Base-by-base conservation (phyloP, 35 echinoderm and acorn worm genomes). In the Apostichopus parvimensis region DNA sequence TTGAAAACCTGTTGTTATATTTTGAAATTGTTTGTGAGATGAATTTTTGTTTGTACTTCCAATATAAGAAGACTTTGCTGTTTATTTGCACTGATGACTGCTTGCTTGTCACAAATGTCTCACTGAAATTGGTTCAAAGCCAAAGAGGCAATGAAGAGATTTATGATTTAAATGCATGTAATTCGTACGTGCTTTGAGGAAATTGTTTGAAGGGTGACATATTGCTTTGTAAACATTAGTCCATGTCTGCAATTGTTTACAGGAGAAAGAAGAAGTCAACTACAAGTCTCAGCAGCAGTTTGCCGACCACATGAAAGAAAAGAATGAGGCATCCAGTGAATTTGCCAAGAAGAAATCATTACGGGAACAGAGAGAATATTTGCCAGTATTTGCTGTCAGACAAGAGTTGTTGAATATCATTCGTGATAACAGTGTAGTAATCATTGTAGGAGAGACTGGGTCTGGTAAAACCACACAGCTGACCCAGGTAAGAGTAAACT, bases 211-310 rank as follows among this genome's bases (percentile, higher is more conserved):
- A 2, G 2, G 34, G 34, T 45, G 34, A 45, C 34, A 45, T 45
- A 45, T 45, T 45, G 34, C 34, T 45, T 45, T 45, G 2, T 45
- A 45, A 45, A 45, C 34, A 45, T 45, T 45, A 45, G 34, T 45
- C 34, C 34, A 45, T 45, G 2, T 45, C 34, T 45, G 34, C 34
- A 45, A 45, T 45, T 75, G 71, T 75, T 45, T 68, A 13, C 18
- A 92, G 77, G 82, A 90, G 20, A 85, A 92, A 80, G 96, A 95
- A 34, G 95, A 98, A 78, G 93, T 98, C 9, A 96, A 98, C 78
- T 98, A 98, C 88, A 98, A 98, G 68, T 96, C 97, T 12, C 95
- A 99, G 77, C 97, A 99, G 89, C 95, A 99, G 95, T 99, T 99
- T 93, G 97, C 97, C 78, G 95, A 99, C 53, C 97, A 99, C 92